A percentile compares a stretch with the other conserved stretches of the same genome.
Evolutionary conservation across 2,797 vertebrate genomes (phyloP).

Genomic region (Schizopygopsis malacanthus): DNA sequence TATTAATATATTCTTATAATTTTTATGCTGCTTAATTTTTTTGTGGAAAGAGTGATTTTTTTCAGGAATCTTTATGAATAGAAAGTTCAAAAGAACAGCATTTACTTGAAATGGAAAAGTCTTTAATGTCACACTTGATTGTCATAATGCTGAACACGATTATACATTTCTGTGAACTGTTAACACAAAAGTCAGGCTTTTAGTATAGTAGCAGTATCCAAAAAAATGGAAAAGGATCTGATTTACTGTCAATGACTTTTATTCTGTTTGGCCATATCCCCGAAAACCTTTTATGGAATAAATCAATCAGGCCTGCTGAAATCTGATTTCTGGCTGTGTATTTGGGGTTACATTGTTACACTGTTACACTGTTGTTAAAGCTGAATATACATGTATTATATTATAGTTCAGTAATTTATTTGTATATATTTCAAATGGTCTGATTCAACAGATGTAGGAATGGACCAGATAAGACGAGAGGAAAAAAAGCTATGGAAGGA

Average conservation of each 20-base stretch:
- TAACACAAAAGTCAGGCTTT: neutral
- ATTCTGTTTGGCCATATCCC: constrained; percentile 30
- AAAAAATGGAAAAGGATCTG: neutral
- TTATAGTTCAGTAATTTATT: neutral
- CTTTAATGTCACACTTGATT: neutral
- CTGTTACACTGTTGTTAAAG: neutral
- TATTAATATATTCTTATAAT: neutral
- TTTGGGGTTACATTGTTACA: constrained; percentile 23
- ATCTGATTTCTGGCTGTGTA: constrained; percentile 32
- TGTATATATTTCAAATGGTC: neutral
- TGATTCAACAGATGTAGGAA: neutral
- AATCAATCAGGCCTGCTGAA: neutral
- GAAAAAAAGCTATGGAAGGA: constrained; percentile 13
- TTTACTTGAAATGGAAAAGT: neutral
- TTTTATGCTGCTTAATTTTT: neutral
- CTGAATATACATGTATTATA: neutral
- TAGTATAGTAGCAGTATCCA: neutral
- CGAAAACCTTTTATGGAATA: constrained; percentile 42
- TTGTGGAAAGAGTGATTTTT: neutral
- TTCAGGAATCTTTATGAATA: neutral
- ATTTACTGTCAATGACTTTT: constrained; percentile 10
- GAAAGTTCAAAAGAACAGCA: neutral
- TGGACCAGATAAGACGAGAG: neutral
- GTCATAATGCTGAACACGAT: neutral
- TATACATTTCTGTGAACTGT: neutral